Evolutionary conservation across 2,888 invertebrate genomes (phyloP).

Genomic region (Cryptosula pallasiana): DNA sequence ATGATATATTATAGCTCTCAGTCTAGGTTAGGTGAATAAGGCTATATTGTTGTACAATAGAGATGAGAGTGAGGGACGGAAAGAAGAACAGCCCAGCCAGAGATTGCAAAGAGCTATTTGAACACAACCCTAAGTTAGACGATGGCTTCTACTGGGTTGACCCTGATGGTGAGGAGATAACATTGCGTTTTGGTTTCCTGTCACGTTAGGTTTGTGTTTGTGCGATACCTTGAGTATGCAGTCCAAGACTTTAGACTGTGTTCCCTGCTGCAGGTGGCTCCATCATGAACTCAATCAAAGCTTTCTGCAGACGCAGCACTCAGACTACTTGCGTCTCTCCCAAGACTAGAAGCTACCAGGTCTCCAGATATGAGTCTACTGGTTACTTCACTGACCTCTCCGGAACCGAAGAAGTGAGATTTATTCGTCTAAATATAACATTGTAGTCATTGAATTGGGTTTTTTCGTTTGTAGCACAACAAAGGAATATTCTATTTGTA

Average conservation of each 20-base stretch:
- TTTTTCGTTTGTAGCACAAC: background rate
- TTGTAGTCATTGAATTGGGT: background rate
- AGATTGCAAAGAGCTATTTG: constrained; percentile 22
- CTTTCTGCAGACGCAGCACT: constrained; percentile 10
- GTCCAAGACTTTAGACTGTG: too few species aligned
- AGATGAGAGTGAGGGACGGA: constrained; percentile 22
- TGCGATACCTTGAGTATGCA: too few species aligned
- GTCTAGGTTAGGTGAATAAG: background rate
- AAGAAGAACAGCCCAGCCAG: constrained; percentile 10
- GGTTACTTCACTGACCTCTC: constrained; percentile 23
- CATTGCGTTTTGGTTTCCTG: too few species aligned
- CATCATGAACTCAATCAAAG: constrained; percentile 23
- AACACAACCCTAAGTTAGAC: constrained; percentile 6
- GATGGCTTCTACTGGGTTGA: constrained; percentile 25
- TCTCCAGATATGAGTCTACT: background rate
- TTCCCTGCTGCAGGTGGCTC: constrained; percentile 9
- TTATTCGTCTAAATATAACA: background rate
- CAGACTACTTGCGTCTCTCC: constrained; percentile 21
- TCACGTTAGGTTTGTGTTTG: too few species aligned
- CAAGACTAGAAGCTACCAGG: constrained; percentile 20
- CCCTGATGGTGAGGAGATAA: constrained; percentile 23
- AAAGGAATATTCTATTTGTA: background rate
- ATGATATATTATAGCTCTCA: too few species aligned
- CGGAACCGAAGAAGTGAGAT: constrained; percentile 10
- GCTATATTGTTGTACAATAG: background rate